Percentiles rank a stretch among this genome's conserved stretches.
Evolutionary conservation across 2,113 vertebrate species (phyloP).

Genomic region (Istiophorus platypterus): DNA sequence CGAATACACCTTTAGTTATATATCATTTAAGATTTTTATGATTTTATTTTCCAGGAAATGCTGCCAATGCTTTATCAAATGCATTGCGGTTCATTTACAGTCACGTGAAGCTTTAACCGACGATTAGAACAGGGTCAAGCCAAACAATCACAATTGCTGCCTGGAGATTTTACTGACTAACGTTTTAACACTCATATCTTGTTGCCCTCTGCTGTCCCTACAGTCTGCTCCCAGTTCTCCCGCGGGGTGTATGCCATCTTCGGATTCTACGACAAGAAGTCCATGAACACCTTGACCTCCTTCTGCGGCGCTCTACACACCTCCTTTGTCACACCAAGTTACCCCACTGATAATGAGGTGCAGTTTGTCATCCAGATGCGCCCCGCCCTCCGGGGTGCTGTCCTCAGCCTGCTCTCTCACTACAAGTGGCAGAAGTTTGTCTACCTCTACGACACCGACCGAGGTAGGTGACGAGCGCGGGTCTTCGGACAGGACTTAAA

Average conservation of each 20-base stretch:
- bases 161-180: slow-evolving; percentile 44
- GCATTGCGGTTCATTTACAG: neutral
- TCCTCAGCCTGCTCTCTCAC: slow-evolving; percentile 93
- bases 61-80: slow-evolving; percentile 27
- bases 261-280: slow-evolving; percentile 99
- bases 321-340: slow-evolving; percentile 97
- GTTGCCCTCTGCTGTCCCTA: slow-evolving; percentile 38
- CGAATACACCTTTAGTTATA: neutral
- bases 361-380: slow-evolving; percentile 99
- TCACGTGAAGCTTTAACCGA: slow-evolving; percentile 18
- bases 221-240: slow-evolving; percentile 99
- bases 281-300: slow-evolving; percentile 98
- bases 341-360: slow-evolving; percentile 97
- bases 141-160: slow-evolving; percentile 12
- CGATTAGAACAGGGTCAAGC: slow-evolving; percentile 32
- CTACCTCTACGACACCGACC: slow-evolving; percentile 98
- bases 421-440: slow-evolving; percentile 99
- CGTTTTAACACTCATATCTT: slow-evolving; percentile 7
- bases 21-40: neutral
- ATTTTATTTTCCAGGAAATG: neutral
- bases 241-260: slow-evolving; percentile 99
- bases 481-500: slow-evolving; percentile 7
- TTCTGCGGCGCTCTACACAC: slow-evolving; percentile 99
- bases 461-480: slow-evolving; percentile 88
- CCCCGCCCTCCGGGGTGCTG: slow-evolving; percentile 93